phyloP scores from a whole-genome alignment of 1,140 invertebrate genomes.

The Diuraphis noxia region DNA sequence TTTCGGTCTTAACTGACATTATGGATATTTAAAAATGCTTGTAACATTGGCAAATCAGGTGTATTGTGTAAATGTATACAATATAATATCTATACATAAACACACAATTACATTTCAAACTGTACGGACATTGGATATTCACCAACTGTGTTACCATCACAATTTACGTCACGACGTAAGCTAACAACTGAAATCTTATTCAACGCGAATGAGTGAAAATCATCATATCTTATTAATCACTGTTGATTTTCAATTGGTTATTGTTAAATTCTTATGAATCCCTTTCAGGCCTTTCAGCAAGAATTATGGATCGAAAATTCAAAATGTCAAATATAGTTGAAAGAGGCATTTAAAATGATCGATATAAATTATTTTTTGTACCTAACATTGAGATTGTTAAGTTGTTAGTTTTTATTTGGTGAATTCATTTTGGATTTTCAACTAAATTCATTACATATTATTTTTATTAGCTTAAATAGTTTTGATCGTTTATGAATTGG shows the following conservation, averaged over 20 bases:
- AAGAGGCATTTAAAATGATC: too few species aligned
- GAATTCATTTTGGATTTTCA: too few species aligned
- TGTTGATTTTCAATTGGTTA: neutral
- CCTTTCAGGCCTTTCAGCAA: too few species aligned
- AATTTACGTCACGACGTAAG: neutral
- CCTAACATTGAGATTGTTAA: too few species aligned
- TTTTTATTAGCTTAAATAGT: too few species aligned
- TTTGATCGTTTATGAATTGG: too few species aligned
- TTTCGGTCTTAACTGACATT: neutral
- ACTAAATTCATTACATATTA: too few species aligned
- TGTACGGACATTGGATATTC: neutral
- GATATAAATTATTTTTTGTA: too few species aligned
- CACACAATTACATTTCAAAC: neutral
- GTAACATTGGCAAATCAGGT: neutral
- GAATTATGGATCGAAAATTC: neutral
- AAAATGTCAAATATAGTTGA: neutral
- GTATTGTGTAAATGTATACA: neutral
- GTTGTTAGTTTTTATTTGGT: too few species aligned
- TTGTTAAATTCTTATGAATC: neutral
- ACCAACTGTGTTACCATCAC: neutral
- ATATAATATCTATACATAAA: neutral
- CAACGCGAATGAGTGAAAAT: neutral
- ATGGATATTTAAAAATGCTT: neutral
- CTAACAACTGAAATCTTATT: neutral
- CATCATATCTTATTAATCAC: neutral